Base-by-base conservation (phyloP, 2,888 invertebrate species). In the Eristalinus aeneus region DNA sequence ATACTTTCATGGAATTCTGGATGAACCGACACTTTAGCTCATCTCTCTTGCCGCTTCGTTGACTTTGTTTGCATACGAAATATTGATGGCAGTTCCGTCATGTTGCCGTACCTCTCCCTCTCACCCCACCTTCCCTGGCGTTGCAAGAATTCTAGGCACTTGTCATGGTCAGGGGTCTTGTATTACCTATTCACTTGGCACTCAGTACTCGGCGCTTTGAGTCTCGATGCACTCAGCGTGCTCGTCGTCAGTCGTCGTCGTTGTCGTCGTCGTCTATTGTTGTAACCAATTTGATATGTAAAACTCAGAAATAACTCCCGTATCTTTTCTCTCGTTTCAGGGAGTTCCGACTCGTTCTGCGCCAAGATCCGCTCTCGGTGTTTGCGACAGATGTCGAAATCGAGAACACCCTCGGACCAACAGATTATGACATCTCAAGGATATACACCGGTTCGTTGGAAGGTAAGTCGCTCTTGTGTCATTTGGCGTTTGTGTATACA, bases 381-480 rank as follows among this genome's bases (percentile, higher is more conserved):
- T 97, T 97, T 93, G 94, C 96, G 88, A 95, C 96, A 68, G 96
- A 96, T 91, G 95, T 95, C 73, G 94, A 95, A 90, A 96, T 97
- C 91, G 97, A 97, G 93, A 95, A 95, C 78, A 95, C 95, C 11
- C 93, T 94, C 65, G 96, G 96, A 69, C 94, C 94, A 88, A 92
- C 97, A 89, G 93, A 94, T 89, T 96, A 95, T 93, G 96, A 97
- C 93, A 94, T 95, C 73, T 94, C 94, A 76, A 95, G 95, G 89
- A 95, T 96, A 89, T 97, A 97, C 92, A 94, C 94, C 60, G 97
- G 97, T 88, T 94, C 94, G 89, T 93, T 97, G 88, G 96, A 96
- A 95, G 97, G 97, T 96, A 92, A 92, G 91, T 89, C 81, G 34
- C 69, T 63, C 20, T 27, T 60, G 36, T 72, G 31, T 46, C 46